Base-by-base conservation (phyloP, 2,888 invertebrate genomes). In the Calameuta filiformis region DNA sequence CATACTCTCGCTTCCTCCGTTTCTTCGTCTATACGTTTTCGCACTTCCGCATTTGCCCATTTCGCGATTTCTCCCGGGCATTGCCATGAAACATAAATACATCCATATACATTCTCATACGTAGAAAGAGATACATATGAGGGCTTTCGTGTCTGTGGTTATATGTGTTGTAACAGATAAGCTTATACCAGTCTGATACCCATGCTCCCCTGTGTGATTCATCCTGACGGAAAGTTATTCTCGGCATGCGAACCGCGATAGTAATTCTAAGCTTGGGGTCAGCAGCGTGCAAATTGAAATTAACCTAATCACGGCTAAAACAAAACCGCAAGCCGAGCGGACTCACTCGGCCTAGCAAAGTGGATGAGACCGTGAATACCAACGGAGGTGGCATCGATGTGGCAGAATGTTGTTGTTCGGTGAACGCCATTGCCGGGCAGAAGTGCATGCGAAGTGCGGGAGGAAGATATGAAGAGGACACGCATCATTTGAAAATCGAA, bases 301-400 rank as follows among this genome's bases (percentile, higher is more conserved):
- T 77, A 75, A 71, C 71, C 75, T 75, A 77, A 77, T 77, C 77
- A 71, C 71, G 75, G 77, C 75, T 77, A 4, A 77, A 71, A 74
- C 69, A 69, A 74, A 74, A 75, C 69, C 69, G 74, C 74, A 71
- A 74, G 71, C 74, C 77, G 75, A 71, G 34, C 71, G 12, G 31
- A 71, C 33, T 71, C 31, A 31, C 71, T 31, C 12, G 31, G 71
- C 11, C 71, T 56, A 34, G 34, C 31, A 71, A 71, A 71, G 71
- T 71, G 33, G 71, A 71, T 71, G 31, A 71, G 12, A 31, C 31
- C 12, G 71, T 71, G 71, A 34, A 71, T 31, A 71, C 71, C 1
- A 31, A 9, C 71, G 33, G 71, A 0, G 33, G 33, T 71, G 34
- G 23, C 23, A 56, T 56, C 56, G 23, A 56, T 56, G 56, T 56